phyloP scores from a whole-genome alignment of 2,113 vertebrate genomes.

The Peromyscus leucopus region DNA sequence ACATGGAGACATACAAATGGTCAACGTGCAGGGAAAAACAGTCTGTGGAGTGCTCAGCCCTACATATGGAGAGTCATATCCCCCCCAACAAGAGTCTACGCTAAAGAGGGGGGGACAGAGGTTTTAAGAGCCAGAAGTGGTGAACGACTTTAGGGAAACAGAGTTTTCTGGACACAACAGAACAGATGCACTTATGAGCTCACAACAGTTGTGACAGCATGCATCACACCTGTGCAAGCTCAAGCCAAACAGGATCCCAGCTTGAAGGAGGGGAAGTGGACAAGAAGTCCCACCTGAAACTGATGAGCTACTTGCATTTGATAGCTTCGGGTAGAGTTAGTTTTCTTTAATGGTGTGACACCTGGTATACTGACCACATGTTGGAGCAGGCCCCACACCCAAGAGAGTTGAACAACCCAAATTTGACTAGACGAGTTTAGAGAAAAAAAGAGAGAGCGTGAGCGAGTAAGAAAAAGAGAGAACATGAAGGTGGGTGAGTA shows the following conservation, averaged over 20 bases:
- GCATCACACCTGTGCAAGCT: not conserved
- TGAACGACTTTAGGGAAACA: not conserved
- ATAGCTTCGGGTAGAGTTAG: not conserved
- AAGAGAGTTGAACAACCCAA: no score
- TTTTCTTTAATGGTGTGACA: not conserved
- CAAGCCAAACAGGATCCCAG: not conserved
- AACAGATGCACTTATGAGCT: not conserved
- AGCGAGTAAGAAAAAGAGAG: not conserved
- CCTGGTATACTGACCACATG: not conserved
- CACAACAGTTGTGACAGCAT: not conserved
- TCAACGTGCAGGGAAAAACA: not conserved
- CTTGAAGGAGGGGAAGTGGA: not conserved
- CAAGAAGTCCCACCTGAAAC: not conserved
- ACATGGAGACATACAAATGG: not conserved
- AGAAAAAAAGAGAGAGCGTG: not conserved
- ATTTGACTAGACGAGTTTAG: not conserved
- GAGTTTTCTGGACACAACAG: not conserved
- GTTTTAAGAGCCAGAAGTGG: not conserved
- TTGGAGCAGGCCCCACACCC: not conserved
- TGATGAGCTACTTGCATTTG: not conserved
- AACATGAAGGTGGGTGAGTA: not conserved
- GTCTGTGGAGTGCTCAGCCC: no score
- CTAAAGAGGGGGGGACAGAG: not conserved
- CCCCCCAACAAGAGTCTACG: not conserved
- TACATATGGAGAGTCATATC: no score